These are phyloP conservation scores for Hyperopisus bebe DNA, from an alignment of 2,113 vertebrate species.

Conservation along the genomic window DNA sequence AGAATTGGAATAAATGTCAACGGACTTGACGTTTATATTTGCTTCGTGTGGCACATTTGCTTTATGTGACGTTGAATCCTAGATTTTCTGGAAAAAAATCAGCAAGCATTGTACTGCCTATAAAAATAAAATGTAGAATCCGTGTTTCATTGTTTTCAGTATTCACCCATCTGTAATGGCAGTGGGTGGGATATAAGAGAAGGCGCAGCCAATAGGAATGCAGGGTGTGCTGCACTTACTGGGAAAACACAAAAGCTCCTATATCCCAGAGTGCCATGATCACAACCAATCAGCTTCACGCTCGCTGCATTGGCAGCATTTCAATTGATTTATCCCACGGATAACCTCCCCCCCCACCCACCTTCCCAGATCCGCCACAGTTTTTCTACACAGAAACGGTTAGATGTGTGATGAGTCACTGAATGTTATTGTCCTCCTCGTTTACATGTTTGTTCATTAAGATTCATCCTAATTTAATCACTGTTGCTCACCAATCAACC, in stretches of 20 bases:
- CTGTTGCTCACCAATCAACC: not conserved
- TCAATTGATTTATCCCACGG: not conserved
- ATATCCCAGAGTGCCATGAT: conserved; percentile 6
- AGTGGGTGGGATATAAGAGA: not conserved
- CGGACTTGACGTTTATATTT: not conserved
- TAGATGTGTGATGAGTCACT: conserved; percentile 15
- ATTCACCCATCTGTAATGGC: conserved; percentile 4
- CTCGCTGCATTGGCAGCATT: conserved; percentile 24
- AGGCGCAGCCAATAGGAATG: not conserved
- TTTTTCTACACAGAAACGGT: not conserved
- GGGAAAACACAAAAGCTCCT: not conserved
- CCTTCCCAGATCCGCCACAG: not conserved
- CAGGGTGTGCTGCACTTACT: not conserved
- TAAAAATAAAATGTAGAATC: not conserved
- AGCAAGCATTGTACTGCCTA: not conserved
- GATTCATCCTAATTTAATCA: conserved; percentile 6
- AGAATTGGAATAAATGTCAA: not conserved
- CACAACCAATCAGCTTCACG: conserved; percentile 30
- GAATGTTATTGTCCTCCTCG: not conserved
- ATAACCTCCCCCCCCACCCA: not conserved
- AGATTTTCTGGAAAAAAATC: not conserved
- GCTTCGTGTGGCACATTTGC: not conserved
- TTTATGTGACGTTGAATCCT: not conserved
- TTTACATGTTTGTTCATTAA: conserved; percentile 13
- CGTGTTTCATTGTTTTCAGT: not conserved